Evolutionary conservation across 2,888 invertebrate species (phyloP), one percentile per base, ranked within the genome.

Genomic region (Eristalinus sepulchralis): DNA sequence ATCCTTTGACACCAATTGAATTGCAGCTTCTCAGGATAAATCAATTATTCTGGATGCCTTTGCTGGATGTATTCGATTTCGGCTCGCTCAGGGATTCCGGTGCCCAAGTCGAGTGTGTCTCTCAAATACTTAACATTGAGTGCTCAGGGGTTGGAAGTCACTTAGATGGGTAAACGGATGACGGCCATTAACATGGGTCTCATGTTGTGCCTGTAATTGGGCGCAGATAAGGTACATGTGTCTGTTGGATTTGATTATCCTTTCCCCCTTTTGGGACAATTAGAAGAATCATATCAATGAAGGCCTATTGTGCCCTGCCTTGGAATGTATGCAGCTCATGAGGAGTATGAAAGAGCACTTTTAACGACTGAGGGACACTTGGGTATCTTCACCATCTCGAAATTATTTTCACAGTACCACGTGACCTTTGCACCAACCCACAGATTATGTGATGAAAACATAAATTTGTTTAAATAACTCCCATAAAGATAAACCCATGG

Each of bases 1-100:
- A 57, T 24, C 68, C 68, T 57, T 34, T 68, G 31, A 47, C 13
- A 33, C 68, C 55, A 68, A 68, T 68, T 68, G 68, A 68, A 57
- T 68, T 68, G 57, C 57, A 68, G 68, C 22, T 31, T 34, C 39
- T 55, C 27, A 33, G 13, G 57, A 68, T 57, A 68, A 68, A 68
- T 68, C 68, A 68, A 68, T 68, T 68, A 68, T 57, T 34, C 57
- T 24, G 34, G 10, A 57, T 68, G 33, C 20, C 33, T 13, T 47
- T 47, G 17, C 17, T 47, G n/a, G 47, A 47, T 47, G 47, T 47
- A 47, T 47, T 47, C 47, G 47, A 47, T 47, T 17, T 47, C 6
- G 47, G 47, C 6, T 27, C 27, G 47, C 47, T 47, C 8, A 17
- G 47, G 47, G 47, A 47, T 47, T 17, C 5, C 27, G 27, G 27